Evolutionary conservation across 2,888 invertebrate genomes (phyloP), one percentile per base, ranked within the genome.

Genomic region (Corythucha ciliata): DNA sequence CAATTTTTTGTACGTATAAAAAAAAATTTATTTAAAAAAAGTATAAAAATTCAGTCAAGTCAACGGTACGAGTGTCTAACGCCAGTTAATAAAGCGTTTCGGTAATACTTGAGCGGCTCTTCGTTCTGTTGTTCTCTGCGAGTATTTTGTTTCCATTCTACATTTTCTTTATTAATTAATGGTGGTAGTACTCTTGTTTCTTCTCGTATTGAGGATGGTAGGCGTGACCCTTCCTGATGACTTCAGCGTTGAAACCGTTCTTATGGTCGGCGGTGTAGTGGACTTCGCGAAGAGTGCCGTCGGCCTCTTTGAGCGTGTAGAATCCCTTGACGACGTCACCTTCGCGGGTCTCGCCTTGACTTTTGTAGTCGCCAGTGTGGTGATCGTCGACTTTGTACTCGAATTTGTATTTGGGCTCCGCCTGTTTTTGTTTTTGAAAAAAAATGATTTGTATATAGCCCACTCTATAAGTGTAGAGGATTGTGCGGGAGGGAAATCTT

Each of bases 271-370:
- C 57, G 0, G 58, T 60, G 59, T 62, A 62, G 55, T 62, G 60
- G 7, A 62, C 62, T 33, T 58, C 58, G 6, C 61, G 36, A 26
- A 57, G 22, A 27, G 55, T 53, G 37, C 60, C 58, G 53, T 59
- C 57, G 21, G 58, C 58, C 54, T 58, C 55, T 42, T 61, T 57
- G 46, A 58, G 49, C 20, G 67, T 67, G 64, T 69, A 70, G 60
- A 67, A 67, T 8, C 46, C 52, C 14, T 18, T 14, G 4, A 53
- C 50, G 5, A 44, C 42, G 53, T 56, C 53, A 24, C 58, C 58
- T 34, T 58, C 55, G 18, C 58, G 39, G 21, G 52, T 55, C 48
- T 58, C 58, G 46, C 57, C 53, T 24, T 58, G 58, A 33, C 48
- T 54, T 48, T 58, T 58, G 53, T 49, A 47, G 50, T 58, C 58